Base-by-base conservation (phyloP, 2,113 vertebrate species). In the Myotis yumanensis region DNA sequence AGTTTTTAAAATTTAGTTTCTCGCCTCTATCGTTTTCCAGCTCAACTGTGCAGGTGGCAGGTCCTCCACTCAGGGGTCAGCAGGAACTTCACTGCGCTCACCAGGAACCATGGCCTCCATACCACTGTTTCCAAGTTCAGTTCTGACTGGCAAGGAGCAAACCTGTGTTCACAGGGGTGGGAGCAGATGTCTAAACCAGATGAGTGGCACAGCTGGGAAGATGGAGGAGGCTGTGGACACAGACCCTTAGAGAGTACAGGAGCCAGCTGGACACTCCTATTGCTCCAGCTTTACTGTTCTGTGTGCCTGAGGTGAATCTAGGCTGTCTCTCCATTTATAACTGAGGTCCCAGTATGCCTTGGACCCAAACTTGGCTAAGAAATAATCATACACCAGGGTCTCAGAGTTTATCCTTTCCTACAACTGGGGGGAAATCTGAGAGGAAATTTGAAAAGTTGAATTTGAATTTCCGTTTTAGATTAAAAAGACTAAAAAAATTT, bases 101-200 rank as follows among this genome's bases (percentile, higher is more conserved):
- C 40, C 0, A 30, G 54, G 25, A 1, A 23, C 11, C 11, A 3
- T 1, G 16, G 40, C 4, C 17, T 62, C 46, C 3, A 0, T 5
- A 16, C 22, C 7, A 23, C 35, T 14, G 15, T 25, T 12, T 7
- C 54, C 28, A 25, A 17, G 51, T 12, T 72, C 35, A 43, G 59
- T 20, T 3, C 59, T 9, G 7, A n/a, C 4, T 35, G 17, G 7
- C 18, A 52, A 51, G 10, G 30, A 51, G 46, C 30, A 51, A 48
- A 51, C 3, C 32, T 52, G 68, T 11, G 22, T 17, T 69, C 66
- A n/a, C 22, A 52, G 5, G 5, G 46, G 69, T 28, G 14, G 11
- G 11, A n/a, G 11, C 0, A 73, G 18, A 64, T 9, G 30, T 16
- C 25, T 14, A 6, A 40, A 7, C 12, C 28, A 43, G 40, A 35